Base-by-base conservation (phyloP, 92 coral and sea anemone species). In the Anthopleura xanthogrammica region DNA sequence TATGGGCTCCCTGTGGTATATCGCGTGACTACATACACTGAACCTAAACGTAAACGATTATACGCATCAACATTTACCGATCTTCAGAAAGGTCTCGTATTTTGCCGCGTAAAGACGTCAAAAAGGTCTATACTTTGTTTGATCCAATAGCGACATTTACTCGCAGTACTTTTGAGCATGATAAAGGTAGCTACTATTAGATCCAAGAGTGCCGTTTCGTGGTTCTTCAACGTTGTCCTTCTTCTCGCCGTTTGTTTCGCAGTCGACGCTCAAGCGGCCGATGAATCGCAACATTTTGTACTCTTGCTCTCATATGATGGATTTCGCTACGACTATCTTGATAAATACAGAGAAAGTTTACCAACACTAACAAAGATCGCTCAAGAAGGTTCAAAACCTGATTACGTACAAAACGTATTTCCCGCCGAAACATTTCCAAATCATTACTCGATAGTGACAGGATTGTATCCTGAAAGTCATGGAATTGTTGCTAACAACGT, bases 351-450 rank as follows among this genome's bases (percentile, higher is more conserved):
- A 54, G 91, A 85, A 1, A 22, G 20, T 68, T 20, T 85, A 41
- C 87, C 87, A 20, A 78, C 77, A 10, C 87, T 85, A 5, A 79
- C 36, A 42, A 46, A 64, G 77, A 52, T 85, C 29, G 87, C 87
- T 17, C 17, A 52, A 60, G 41, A 80, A 4, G 98, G 98, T n/a
- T 92, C 88, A 0, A 88, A 89, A 29, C 95, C 93, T 11, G 79
- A 88, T 16, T 90, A 91, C 62, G 90, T 93, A 1, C 87, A 84
- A 57, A 95, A 95, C 41, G 98, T 95, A 11, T 95, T 91, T 72
- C 97, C 97, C 43, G 86, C 98, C 6, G 85, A 74, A 48, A 93
- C 98, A 16, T 88, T 95, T n/a, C 98, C 98, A 2, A 95, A 95
- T 80, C 98, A 95, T 80, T 95, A 93, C 88, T 83, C 97, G 3